Conservation (phyloP, 2,888 invertebrate genomes). For the Augochlorella aurata region DNA sequence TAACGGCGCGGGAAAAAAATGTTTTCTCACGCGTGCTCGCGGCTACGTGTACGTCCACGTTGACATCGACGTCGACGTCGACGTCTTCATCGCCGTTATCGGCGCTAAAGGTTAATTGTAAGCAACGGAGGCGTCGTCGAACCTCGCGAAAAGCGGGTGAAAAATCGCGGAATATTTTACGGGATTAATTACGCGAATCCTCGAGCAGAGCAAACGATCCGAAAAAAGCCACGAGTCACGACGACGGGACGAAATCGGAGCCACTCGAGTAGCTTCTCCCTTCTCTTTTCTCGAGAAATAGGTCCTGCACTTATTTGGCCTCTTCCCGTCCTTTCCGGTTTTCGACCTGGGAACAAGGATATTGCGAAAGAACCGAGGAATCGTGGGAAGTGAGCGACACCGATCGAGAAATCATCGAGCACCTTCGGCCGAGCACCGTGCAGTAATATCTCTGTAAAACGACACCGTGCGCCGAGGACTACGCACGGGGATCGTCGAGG, state of each 20-base stretch:
- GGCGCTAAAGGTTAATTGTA: constrained; percentile 67
- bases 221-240: too few relatives aligned
- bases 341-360: constrained; percentile 53
- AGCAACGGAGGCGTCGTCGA: constrained; percentile 41
- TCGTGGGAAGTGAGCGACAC: constrained; percentile 63
- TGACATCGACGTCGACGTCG: neutral
- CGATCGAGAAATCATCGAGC: constrained; percentile 46
- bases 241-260: neutral
- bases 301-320: constrained; percentile 66
- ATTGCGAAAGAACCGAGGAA: constrained; percentile 38
- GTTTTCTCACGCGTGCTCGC: constrained; percentile 64
- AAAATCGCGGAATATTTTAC: neutral
- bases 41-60: constrained; percentile 29
- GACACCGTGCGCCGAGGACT: neutral
- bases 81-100: constrained; percentile 44
- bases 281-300: constrained; percentile 50
- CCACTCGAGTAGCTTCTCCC: constrained; percentile 63
- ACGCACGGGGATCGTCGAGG: neutral
- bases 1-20: constrained; percentile 29
- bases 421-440: neutral
- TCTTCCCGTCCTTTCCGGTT: constrained; percentile 62
- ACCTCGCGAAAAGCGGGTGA: too few relatives aligned
- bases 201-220: too few relatives aligned
- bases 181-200: too few relatives aligned
- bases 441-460: constrained; percentile 22